Conservation (phyloP, 2,888 invertebrate species). For the Latheticus oryzae region DNA sequence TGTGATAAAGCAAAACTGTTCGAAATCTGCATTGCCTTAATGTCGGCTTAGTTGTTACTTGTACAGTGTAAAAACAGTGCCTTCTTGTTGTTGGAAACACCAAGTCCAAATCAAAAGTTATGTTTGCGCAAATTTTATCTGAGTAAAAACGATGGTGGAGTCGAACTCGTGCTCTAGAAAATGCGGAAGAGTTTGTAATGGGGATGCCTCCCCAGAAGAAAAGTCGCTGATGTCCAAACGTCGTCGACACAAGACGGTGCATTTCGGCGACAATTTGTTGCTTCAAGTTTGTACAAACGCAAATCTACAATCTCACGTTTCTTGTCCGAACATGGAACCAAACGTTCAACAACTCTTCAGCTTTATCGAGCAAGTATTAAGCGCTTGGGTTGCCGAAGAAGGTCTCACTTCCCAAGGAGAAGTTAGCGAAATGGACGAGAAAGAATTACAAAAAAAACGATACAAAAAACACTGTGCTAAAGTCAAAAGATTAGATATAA, state of each 20-base stretch:
- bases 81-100: constrained; percentile 52
- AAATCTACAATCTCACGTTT: constrained; percentile 67
- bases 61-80: constrained; percentile 57
- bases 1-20: constrained; percentile 62
- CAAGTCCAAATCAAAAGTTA: constrained; percentile 47
- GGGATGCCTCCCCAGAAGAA: constrained; percentile 60
- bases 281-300: constrained; percentile 81
- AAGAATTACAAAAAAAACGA: constrained; percentile 70
- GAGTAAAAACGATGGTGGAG: constrained; percentile 62
- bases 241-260: constrained; percentile 81
- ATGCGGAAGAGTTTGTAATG: constrained; percentile 59
- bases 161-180: constrained; percentile 62
- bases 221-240: constrained; percentile 71
- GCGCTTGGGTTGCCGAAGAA: constrained; percentile 82
- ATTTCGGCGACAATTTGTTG: constrained; percentile 81
- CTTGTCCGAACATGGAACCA: constrained; percentile 74
- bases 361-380: constrained; percentile 83
- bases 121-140: constrained; percentile 49
- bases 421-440: constrained; percentile 79
- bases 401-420: constrained; percentile 79
- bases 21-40: constrained; percentile 58
- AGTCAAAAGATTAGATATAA: constrained; percentile 75
- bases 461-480: constrained; percentile 74
- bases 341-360: constrained; percentile 85
- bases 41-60: constrained; percentile 55